Percentiles rank a stretch among this genome's conserved stretches.
phyloP scores from a whole-genome alignment of 2,113 vertebrate genomes.

The Protobothrops flavoviridis region DNA sequence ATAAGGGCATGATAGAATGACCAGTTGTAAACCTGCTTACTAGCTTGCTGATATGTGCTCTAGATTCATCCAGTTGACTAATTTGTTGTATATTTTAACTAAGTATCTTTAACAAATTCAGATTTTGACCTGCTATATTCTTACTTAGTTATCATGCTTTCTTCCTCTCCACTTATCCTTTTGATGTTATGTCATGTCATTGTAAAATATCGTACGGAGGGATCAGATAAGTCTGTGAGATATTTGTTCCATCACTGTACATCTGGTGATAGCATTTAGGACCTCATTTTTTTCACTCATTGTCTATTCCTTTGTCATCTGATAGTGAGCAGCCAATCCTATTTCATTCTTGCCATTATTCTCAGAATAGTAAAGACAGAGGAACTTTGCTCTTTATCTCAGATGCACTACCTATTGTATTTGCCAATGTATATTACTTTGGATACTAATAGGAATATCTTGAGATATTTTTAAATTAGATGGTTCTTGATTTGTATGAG shows the following conservation, averaged over 20 bases:
- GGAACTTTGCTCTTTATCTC: neutral
- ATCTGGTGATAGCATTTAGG: neutral
- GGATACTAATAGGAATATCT: neutral
- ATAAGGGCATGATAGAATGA: neutral
- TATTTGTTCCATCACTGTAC: neutral
- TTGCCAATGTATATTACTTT: neutral
- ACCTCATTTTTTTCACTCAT: neutral
- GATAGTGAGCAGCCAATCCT: neutral
- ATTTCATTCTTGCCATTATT: neutral
- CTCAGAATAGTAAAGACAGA: neutral
- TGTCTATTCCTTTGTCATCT: neutral
- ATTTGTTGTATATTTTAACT: neutral
- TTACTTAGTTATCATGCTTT: neutral
- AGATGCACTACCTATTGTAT: neutral
- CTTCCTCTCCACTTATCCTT: neutral
- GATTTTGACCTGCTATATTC: neutral
- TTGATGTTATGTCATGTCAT: neutral
- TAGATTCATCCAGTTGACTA: neutral
- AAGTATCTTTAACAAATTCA: neutral
- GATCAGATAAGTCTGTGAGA: neutral
- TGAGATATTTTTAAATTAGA: conserved; percentile 18
- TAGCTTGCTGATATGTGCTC: neutral
- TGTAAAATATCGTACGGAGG: neutral
- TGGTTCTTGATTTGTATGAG: conserved; percentile 39
- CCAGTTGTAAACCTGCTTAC: neutral